These are phyloP conservation scores for Ifrita kowaldi DNA, from an alignment of 2,113 vertebrate genomes.

Conservation along the genomic window DNA sequence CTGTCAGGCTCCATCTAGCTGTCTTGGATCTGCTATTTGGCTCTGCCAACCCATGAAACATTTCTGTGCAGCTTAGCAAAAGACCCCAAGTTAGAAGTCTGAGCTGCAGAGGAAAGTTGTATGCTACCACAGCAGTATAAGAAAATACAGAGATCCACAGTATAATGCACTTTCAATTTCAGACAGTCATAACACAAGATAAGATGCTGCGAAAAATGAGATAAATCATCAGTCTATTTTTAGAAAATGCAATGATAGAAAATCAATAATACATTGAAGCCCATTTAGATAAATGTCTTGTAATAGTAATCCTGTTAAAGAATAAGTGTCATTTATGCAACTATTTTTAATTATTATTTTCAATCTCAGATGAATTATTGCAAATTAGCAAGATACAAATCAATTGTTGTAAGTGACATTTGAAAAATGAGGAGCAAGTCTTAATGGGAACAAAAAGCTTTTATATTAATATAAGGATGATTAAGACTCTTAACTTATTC, in stretches of 20 bases:
- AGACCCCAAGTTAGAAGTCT: neutral
- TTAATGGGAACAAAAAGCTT: constrained; percentile 22
- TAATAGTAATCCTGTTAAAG: constrained; percentile 29
- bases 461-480: neutral
- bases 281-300: constrained; percentile 26
- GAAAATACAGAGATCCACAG: neutral
- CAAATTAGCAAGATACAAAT: constrained; percentile 24
- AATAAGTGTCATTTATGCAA: neutral
- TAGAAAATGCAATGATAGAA: constrained; percentile 17
- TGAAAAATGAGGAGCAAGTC: neutral
- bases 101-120: neutral
- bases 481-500: constrained; percentile 3
- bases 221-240: constrained; percentile 41
- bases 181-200: neutral
- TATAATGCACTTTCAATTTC: constrained; percentile 2
- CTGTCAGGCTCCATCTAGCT: neutral
- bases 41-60: neutral
- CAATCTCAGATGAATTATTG: constrained; percentile 22
- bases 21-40: neutral
- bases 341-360: constrained; percentile 9
- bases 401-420: neutral
- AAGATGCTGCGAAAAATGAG: neutral
- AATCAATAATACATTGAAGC: constrained; percentile 20
- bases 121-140: neutral
- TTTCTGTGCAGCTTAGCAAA: neutral